Evolutionary conservation across 2,888 invertebrate species (phyloP).

Genomic region (Coleophora flavipennella): DNA sequence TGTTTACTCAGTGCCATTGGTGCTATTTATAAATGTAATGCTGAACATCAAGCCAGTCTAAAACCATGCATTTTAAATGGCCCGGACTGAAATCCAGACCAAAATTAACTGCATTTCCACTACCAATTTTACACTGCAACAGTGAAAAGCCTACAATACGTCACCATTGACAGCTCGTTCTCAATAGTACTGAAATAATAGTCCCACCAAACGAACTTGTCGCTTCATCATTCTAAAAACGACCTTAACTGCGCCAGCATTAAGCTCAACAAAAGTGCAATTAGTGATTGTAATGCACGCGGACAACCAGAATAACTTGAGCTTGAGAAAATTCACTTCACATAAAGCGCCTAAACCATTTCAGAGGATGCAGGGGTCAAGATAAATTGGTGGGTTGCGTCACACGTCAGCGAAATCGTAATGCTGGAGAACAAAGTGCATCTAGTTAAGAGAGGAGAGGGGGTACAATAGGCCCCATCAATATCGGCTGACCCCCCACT

Average conservation of each 20-base stretch:
- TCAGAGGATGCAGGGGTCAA: constrained; percentile 19
- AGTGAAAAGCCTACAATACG: constrained; percentile 61
- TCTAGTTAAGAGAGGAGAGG: constrained; percentile 42
- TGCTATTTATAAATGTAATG: too few species aligned
- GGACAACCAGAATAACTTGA: constrained; percentile 30
- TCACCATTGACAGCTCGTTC: constrained; percentile 62
- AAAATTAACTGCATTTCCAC: constrained; percentile 19
- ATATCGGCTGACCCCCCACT: constrained; percentile 37
- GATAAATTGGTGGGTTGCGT: constrained; percentile 35
- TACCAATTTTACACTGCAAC: constrained; percentile 38
- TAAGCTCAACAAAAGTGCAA: constrained; percentile 14
- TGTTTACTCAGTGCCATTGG: too few species aligned
- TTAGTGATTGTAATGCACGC: constrained; percentile 22
- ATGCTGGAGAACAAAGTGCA: constrained; percentile 56
- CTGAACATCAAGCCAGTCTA: too few species aligned
- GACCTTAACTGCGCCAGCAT: constrained; percentile 19
- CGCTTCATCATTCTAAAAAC: constrained; percentile 15
- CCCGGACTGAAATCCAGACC: neutral
- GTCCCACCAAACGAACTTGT: constrained; percentile 16
- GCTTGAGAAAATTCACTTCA: constrained; percentile 10
- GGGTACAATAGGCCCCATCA: constrained; percentile 49
- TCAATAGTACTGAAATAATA: constrained; percentile 57
- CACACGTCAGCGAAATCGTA: constrained; percentile 58
- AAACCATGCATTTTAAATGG: too few species aligned
- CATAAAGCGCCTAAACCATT: neutral